These are phyloP conservation scores for Abscondita cerata DNA, from an alignment of 2,888 invertebrate genomes.

Conservation along the genomic window DNA sequence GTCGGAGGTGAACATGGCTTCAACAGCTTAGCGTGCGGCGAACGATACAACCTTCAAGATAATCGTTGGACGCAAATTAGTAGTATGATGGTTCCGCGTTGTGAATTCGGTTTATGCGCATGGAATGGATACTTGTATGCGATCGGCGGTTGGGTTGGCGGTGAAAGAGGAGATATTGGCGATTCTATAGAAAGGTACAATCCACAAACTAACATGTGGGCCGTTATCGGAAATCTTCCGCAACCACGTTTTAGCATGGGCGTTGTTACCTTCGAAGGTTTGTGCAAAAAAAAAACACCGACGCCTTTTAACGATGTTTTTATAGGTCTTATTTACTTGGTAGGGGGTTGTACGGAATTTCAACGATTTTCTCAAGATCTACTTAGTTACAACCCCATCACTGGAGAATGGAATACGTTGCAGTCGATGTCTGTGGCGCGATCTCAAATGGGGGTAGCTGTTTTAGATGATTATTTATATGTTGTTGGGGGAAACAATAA, in stretches of 20 bases:
- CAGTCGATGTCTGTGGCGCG: conserved; percentile 82
- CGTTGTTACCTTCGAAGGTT: conserved; percentile 82
- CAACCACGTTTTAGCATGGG: conserved; percentile 93
- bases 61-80: conserved; percentile 57
- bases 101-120: conserved; percentile 88
- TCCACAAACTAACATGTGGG: conserved; percentile 80
- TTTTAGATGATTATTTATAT: conserved; percentile 82
- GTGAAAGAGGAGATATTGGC: conserved; percentile 89
- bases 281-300: conserved; percentile 36
- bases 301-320: too few relatives aligned
- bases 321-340: conserved; percentile 85
- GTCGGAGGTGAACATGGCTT: conserved; percentile 92
- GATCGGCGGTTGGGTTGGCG: conserved; percentile 93
- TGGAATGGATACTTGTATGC: conserved; percentile 84
- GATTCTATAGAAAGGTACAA: conserved; percentile 89
- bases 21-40: conserved; percentile 87
- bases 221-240: conserved; percentile 77
- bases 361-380: conserved; percentile 82
- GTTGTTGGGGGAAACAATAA: conserved; percentile 90
- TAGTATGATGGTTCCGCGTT: conserved; percentile 83
- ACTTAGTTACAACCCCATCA: conserved; percentile 80
- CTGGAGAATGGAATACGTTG: conserved; percentile 79
- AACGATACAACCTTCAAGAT: conserved; percentile 73
- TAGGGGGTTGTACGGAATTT: conserved; percentile 86
- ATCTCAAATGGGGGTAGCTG: conserved; percentile 90